phyloP scores from a whole-genome alignment of 2,888 invertebrate species.

The Drosophila melanocephala region DNA sequence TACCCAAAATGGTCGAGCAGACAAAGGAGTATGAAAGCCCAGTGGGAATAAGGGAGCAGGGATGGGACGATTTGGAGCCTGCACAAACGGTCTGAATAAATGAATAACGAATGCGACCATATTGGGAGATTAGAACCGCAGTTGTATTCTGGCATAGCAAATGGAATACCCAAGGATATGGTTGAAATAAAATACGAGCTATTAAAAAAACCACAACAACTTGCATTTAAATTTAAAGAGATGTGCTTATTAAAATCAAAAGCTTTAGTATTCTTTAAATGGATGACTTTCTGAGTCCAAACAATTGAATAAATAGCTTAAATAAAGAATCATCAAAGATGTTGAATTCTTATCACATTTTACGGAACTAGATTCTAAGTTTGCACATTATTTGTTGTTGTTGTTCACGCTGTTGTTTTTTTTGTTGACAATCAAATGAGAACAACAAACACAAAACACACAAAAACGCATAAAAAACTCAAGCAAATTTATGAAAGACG shows the following conservation, averaged over 20 bases:
- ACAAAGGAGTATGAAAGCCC: constrained; percentile 26
- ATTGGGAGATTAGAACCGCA: constrained; percentile 45
- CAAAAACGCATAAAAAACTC: constrained; percentile 11
- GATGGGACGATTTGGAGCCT: not conserved
- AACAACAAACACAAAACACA: constrained; percentile 20
- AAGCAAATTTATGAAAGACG: constrained; percentile 16
- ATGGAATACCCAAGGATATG: not conserved
- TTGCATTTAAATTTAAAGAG: not conserved
- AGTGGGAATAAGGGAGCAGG: not conserved
- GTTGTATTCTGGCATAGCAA: constrained; percentile 5
- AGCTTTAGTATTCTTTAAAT: not conserved
- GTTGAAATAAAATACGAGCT: not conserved
- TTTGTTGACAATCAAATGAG: constrained; percentile 24
- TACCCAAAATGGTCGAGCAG: constrained; percentile 45
- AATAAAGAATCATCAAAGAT: not conserved
- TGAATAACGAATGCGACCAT: constrained; percentile 48
- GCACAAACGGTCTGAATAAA: constrained; percentile 45
- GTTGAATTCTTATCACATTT: not conserved
- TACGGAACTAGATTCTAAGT: not conserved
- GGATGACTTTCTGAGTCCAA: no score
- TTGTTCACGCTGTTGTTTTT: not conserved
- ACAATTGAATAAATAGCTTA: not conserved
- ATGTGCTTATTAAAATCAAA: not conserved
- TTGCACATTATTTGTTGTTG: not conserved
- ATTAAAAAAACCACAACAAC: not conserved